Conservation (phyloP, 2,888 invertebrate genomes). For the Rhagonycha lutea region DNA sequence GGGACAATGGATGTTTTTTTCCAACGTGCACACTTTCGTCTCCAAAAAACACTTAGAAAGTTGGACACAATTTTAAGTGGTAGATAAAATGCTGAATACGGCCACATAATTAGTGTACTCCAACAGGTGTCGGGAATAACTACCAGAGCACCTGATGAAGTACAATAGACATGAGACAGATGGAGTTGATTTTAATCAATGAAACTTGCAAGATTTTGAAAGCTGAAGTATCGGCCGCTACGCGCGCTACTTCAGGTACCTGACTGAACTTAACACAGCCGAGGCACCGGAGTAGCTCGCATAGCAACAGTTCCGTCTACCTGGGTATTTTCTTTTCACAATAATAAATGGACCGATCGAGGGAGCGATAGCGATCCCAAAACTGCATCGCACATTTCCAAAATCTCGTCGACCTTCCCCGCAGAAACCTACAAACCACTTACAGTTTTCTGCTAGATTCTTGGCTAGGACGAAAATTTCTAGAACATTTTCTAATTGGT, state of each 20-base stretch:
- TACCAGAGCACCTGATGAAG: constrained; percentile 99
- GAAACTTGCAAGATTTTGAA: constrained; percentile 3
- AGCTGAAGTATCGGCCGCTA: constrained; percentile 60
- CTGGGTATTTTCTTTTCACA: constrained; percentile 1
- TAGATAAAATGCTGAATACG: constrained; percentile 51
- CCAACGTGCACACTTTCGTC: neutral
- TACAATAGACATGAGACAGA: constrained; percentile 96
- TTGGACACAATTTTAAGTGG: neutral
- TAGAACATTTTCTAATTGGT: neutral
- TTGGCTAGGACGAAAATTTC: neutral
- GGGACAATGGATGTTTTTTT: neutral
- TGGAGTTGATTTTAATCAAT: constrained; percentile 21
- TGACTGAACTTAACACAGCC: constrained; percentile 80
- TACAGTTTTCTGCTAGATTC: neutral
- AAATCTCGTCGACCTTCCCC: neutral
- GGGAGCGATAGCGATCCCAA: neutral
- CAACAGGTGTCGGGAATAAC: constrained; percentile 96
- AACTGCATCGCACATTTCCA: neutral
- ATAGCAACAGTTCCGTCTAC: constrained; percentile 59
- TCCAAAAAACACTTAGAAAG: neutral
- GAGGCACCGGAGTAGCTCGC: constrained; percentile 90
- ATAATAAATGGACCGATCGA: neutral
- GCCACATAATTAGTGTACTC: constrained; percentile 96
- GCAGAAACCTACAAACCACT: constrained; percentile 1
- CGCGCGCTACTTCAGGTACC: constrained; percentile 99